Evolutionary conservation across 92 coral and sea anemone genomes (phyloP).

Genomic region (Parazoanthus darwini): DNA sequence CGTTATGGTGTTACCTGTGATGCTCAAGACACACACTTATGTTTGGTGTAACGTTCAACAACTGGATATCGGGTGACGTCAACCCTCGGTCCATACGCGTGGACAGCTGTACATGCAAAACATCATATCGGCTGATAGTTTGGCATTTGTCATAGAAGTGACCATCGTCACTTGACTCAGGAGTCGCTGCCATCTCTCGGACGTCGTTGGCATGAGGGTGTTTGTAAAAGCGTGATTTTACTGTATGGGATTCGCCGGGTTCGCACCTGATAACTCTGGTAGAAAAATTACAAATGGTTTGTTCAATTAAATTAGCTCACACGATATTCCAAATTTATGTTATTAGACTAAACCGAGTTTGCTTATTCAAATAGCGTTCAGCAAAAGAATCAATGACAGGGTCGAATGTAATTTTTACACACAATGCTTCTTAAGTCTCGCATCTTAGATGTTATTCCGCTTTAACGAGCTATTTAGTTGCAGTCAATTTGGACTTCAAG

Average conservation of each 20-base stretch:
- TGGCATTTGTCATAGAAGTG: slow-evolving; percentile 63
- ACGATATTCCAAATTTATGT: background rate
- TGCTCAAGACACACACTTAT: slow-evolving; percentile 87
- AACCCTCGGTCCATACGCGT: slow-evolving; percentile 68
- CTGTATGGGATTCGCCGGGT: background rate
- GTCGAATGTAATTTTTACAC: too few relatives aligned
- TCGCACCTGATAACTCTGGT: background rate
- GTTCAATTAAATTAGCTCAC: background rate
- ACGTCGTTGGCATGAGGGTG: slow-evolving; percentile 12
- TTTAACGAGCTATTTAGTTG: too few relatives aligned
- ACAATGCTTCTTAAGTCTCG: too few relatives aligned
- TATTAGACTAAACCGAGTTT: background rate
- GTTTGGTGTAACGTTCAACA: slow-evolving; percentile 62
- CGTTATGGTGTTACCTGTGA: slow-evolving; percentile 36
- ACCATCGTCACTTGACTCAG: slow-evolving; percentile 29
- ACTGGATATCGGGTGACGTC: slow-evolving; percentile 75
- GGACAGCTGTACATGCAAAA: slow-evolving; percentile 73
- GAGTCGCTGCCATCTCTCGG: background rate
- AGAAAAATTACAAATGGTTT: background rate
- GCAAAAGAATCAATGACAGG: background rate
- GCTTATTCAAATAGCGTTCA: background rate
- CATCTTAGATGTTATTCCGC: too few relatives aligned
- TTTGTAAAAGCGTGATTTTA: background rate
- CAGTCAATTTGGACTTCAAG: too few relatives aligned
- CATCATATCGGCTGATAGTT: slow-evolving; percentile 63